Conservation (phyloP, 2,888 invertebrate genomes). For the Ferrisia virgata region DNA sequence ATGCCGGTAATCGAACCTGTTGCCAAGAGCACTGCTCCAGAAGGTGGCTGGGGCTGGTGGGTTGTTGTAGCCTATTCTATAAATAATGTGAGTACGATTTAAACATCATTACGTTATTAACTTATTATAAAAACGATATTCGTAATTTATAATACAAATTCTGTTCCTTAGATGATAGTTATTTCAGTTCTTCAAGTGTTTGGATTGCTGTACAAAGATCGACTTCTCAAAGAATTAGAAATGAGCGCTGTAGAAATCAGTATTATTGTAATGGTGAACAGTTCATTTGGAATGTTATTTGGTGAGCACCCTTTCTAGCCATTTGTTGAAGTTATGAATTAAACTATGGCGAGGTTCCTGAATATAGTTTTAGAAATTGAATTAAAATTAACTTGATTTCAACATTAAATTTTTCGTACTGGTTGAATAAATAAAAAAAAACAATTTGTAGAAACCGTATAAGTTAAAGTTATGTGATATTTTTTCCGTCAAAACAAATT, state of each 20-base stretch:
- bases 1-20: neutral
- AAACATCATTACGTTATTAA: neutral
- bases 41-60: constrained; percentile 77
- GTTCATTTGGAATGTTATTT: constrained; percentile 62
- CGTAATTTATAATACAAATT: constrained; percentile 49
- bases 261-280: constrained; percentile 64
- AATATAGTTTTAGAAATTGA: no score
- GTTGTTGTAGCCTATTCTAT: constrained; percentile 68
- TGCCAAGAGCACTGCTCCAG: constrained; percentile 57
- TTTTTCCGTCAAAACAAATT: no score
- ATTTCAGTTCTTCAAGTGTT: constrained; percentile 65
- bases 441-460: no score
- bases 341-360: no score
- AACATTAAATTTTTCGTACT: no score
- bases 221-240: neutral
- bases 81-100: constrained; percentile 63
- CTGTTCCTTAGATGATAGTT: constrained; percentile 60
- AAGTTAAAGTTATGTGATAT: no score
- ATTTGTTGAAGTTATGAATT: neutral
- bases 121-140: neutral
- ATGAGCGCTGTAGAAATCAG: constrained; percentile 57
- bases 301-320: constrained; percentile 49
- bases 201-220: constrained; percentile 65
- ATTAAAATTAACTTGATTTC: no score
- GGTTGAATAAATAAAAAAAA: no score